phyloP scores from a whole-genome alignment of 2,797 vertebrate genomes.

The Carduelis carduelis region DNA sequence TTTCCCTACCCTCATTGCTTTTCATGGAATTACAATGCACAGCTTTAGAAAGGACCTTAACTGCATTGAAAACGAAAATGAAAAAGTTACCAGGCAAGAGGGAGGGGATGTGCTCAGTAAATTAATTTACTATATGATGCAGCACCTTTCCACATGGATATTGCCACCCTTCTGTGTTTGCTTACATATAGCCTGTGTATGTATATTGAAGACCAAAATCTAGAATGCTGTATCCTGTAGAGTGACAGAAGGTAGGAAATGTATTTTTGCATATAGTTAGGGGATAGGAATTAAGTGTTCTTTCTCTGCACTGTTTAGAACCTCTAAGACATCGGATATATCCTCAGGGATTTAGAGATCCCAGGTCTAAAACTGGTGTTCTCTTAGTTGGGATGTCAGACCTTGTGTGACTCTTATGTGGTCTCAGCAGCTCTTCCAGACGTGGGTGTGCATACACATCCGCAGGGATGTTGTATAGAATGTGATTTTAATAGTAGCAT shows the following conservation, averaged over 20 bases:
- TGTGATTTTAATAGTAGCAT: background rate
- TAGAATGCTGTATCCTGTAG: background rate
- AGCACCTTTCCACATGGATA: background rate
- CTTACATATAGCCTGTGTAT: accelerated
- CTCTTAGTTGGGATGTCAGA: background rate
- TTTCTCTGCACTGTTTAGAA: background rate
- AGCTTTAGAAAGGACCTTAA: background rate
- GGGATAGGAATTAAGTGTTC: background rate
- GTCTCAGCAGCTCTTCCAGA: background rate
- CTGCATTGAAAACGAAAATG: background rate
- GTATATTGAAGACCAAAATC: background rate
- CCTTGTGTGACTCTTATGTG: accelerated
- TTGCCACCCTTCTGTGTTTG: background rate
- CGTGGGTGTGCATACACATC: background rate
- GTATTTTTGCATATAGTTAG: background rate
- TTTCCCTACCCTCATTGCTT: background rate
- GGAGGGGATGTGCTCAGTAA: background rate
- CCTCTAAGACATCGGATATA: background rate
- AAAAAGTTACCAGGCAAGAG: background rate
- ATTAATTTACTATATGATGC: background rate
- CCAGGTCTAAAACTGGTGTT: background rate
- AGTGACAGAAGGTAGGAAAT: background rate
- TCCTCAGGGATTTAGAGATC: background rate
- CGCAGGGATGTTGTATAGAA: background rate
- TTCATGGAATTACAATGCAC: background rate